Conservation (phyloP, 2,888 invertebrate species). For the Xestoiulus laeticollis region DNA sequence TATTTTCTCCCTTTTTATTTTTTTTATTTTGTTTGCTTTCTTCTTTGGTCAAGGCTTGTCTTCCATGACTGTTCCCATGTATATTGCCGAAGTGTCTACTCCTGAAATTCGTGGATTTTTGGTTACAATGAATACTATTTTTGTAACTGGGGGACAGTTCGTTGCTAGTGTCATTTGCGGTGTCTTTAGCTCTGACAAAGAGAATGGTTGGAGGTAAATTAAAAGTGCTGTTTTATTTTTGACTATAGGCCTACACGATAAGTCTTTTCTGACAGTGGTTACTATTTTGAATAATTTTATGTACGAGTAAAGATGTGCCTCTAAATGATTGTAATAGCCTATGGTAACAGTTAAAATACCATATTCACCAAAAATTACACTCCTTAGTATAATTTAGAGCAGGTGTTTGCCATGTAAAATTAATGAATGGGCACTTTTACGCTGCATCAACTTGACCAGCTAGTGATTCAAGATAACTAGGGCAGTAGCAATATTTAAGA, state of each 20-base stretch:
- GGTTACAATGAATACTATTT: conserved; percentile 67
- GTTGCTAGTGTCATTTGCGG: conserved; percentile 67
- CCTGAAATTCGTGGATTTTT: conserved; percentile 66
- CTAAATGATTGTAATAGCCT: too few relatives aligned
- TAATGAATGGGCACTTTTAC: background rate
- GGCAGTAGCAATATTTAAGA: background rate
- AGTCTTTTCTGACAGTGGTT: background rate
- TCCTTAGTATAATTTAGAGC: too few relatives aligned
- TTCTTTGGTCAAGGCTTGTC: conserved; percentile 64
- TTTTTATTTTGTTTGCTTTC: conserved; percentile 53
- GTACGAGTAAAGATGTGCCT: background rate
- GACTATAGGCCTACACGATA: background rate
- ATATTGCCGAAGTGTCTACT: conserved; percentile 69
- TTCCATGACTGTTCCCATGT: conserved; percentile 70
- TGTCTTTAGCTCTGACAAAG: conserved; percentile 65
- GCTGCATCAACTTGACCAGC: background rate
- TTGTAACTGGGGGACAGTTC: conserved; percentile 69
- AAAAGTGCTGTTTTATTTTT: background rate
- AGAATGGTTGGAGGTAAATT: conserved; percentile 68
- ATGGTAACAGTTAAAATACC: too few relatives aligned
- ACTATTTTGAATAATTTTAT: background rate
- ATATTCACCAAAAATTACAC: too few relatives aligned
- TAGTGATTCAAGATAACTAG: background rate
- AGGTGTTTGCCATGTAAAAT: background rate
- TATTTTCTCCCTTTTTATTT: conserved; percentile 42